Base-by-base conservation (phyloP, 2,888 invertebrate genomes). In the Hirtodrosophila confusa region DNA sequence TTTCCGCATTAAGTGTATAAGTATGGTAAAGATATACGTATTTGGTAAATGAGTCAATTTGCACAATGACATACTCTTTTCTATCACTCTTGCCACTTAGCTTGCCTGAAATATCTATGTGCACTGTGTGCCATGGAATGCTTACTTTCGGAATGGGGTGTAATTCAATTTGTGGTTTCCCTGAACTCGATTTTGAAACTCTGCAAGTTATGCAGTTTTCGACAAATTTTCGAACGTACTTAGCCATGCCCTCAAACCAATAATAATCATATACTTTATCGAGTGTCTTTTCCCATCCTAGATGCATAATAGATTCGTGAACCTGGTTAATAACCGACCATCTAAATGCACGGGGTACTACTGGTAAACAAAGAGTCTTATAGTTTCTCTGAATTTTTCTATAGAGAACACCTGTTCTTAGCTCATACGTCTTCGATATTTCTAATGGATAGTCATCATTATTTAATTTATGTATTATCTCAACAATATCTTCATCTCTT, bases 271-370 rank as follows among this genome's bases (percentile, higher is more conserved):
- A 27, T 3, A 27, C 27, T 27, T 27, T 27, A 27, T 27, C 27
- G 4, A 27, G 27, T 17, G 37, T 55, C 31, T 45, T 55, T 45
- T 55, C 39, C 39, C 45, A 27, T 27, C 27, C 27, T 6, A 27
- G 12, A 36, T 49, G 44, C 44, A 57, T 44, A 29, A 57, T 57
- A 9, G 36, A 57, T 17, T 50, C 57, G 29, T 57, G 57, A 4
- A 57, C 57, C 9, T 57, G 50, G 12, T 57, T 50, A 10, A 41
- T 57, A 17, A 40, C 48, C 17, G 56, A 48, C 56, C 40, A 56
- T 24, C 24, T 40, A 23, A 56, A 47, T 3, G 29, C 33, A 33
- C 35, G 33, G 0, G 56, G 7, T 8, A 40, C 56, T 17, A 51
- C 39, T 11, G 58, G 37, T 3, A 44, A 39, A 33, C 39, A 51